Evolutionary conservation across 2,797 vertebrate species (phyloP), one percentile per base, ranked within the genome.

Genomic region (Trichosurus vulpecula): DNA sequence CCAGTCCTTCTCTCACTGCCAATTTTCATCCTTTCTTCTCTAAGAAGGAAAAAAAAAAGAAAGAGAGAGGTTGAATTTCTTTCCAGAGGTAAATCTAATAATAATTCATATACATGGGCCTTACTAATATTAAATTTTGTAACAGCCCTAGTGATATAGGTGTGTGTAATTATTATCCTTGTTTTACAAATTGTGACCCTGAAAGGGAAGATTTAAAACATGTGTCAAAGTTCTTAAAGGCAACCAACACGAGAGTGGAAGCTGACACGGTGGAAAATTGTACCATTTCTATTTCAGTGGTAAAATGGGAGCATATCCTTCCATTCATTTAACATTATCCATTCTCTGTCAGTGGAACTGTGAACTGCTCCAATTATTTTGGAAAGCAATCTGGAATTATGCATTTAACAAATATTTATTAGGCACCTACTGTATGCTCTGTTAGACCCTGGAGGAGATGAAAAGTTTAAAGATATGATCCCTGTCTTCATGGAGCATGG

Each of bases 51-150:
- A 92, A 91, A 19, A 19, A 19, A 4, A 19, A 25, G 1, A 16
- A 29, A 41, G n/a, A 47, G 22, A 35, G 51, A 53, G 14, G 4
- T 30, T 30, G n/a, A 16, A 53, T 74, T 56, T 92, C 91, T 93
- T 97, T 93, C 90, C 87, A 51, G 91, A 27, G 52, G 94, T 57
- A n/a, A 89, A 90, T 94, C 94, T 94, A 93, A n/a, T 56, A 91
- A 66, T n/a, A 91, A 29, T 58, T n/a, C 91, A 35, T 0, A 16
- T 53, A 90, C 54, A 91, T n/a, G 56, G 6, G 53, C 5, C 31
- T 94, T 96, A 41, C 41, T 95, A 92, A 93, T 52, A 66, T 58
- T 51, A 74, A 94, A 57, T 74, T 54, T 95, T 94, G 13, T 52
- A 92, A 56, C 35, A 56, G 30, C 89, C 51, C 22, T 96, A 96